Conservation (phyloP, 2,888 invertebrate genomes). For the Limnephilus marmoratus region DNA sequence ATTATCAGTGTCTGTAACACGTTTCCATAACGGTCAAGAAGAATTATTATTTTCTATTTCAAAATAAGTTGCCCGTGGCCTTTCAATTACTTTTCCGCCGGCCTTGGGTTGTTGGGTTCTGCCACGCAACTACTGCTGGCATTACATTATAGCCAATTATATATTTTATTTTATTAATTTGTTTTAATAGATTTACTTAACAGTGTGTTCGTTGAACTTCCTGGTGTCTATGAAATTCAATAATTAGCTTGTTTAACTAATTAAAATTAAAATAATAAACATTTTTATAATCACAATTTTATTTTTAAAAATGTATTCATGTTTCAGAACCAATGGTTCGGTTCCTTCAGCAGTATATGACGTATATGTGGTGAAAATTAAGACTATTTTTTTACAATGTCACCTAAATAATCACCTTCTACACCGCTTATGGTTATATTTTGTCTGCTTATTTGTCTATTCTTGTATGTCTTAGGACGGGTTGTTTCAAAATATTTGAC, state of each 20-base stretch:
- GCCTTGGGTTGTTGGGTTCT: conserved; percentile 2
- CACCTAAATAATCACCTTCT: too few relatives aligned
- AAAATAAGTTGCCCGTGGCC: conserved; percentile 18
- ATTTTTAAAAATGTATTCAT: too few relatives aligned
- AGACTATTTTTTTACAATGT: too few relatives aligned
- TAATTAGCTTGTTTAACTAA: neutral
- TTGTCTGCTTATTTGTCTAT: too few relatives aligned
- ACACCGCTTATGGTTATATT: too few relatives aligned
- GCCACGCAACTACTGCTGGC: neutral
- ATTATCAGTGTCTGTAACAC: neutral
- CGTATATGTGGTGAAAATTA: too few relatives aligned
- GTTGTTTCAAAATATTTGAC: too few relatives aligned
- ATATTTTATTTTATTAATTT: neutral
- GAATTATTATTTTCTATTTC: conserved; percentile 9
- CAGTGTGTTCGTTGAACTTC: neutral
- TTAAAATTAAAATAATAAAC: neutral
- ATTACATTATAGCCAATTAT: neutral
- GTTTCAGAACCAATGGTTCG: too few relatives aligned
- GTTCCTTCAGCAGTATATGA: too few relatives aligned
- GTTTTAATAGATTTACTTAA: neutral
- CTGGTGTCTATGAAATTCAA: neutral
- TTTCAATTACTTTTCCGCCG: conserved; percentile 13
- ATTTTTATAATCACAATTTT: neutral
- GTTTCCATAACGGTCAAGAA: neutral
- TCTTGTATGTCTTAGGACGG: too few relatives aligned